Evolutionary conservation across 2,113 vertebrate species (phyloP).

Genomic region (Lagopus muta): DNA sequence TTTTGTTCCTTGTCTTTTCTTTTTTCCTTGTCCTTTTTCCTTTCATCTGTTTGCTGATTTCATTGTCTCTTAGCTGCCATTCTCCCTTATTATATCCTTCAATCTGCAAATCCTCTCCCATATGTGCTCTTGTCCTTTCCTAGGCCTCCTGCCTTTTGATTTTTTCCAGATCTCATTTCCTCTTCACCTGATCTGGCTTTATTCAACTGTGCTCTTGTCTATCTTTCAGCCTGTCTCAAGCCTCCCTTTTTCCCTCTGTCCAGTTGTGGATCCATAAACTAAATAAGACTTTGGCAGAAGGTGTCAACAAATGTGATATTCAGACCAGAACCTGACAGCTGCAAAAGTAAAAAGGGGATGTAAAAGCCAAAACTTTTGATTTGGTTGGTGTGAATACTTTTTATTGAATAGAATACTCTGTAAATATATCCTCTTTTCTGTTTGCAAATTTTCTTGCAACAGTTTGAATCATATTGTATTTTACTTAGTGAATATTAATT

Average conservation of each 20-base stretch:
- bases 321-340: constrained; percentile 50
- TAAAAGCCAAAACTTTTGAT: constrained; percentile 55
- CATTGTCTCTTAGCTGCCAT: constrained; percentile 52
- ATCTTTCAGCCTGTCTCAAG: constrained; percentile 20
- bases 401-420: constrained; percentile 41
- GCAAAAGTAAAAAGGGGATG: constrained; percentile 1
- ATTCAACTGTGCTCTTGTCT: constrained; percentile 56
- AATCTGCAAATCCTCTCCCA: constrained; percentile 45
- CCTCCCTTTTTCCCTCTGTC: constrained; percentile 52
- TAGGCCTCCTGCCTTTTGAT: constrained; percentile 31
- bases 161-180: constrained; percentile 48
- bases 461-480: constrained; percentile 27
- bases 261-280: constrained; percentile 65
- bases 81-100: constrained; percentile 47
- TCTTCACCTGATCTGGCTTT: constrained; percentile 46
- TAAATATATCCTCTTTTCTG: background rate
- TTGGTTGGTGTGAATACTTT: constrained; percentile 43
- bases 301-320: constrained; percentile 63
- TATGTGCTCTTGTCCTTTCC: constrained; percentile 37
- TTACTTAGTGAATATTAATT: constrained; percentile 31
- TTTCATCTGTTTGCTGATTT: constrained; percentile 48
- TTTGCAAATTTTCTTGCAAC: constrained; percentile 15
- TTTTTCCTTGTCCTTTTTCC: background rate
- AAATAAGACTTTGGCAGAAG: constrained; percentile 62
- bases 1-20: constrained; percentile 1